Evolutionary conservation across 2,113 vertebrate genomes (phyloP).

Genomic region (Sander lucioperca): DNA sequence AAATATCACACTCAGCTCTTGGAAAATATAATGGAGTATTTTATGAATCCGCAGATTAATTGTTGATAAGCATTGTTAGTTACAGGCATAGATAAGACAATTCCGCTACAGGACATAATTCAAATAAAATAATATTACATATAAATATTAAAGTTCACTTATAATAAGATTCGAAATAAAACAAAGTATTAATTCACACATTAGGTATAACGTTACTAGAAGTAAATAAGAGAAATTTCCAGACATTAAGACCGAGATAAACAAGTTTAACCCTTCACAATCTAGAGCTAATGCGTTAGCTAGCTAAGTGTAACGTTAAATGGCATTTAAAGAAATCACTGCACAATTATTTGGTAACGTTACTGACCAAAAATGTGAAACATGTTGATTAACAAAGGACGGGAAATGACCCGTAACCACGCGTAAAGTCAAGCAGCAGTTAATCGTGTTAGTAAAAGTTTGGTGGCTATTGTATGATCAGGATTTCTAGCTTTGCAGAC

Average conservation of each 20-base stretch:
- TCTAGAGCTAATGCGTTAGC: neutral
- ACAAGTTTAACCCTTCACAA: neutral
- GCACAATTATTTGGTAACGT: neutral
- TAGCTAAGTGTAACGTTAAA: neutral
- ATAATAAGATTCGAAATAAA: neutral
- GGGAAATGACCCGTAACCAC: slow-evolving; percentile 1
- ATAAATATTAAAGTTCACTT: neutral
- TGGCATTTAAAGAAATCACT: neutral
- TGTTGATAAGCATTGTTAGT: neutral
- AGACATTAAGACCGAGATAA: neutral
- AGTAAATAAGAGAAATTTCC: neutral
- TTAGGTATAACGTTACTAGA: neutral
- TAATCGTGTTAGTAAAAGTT: slow-evolving; percentile 17
- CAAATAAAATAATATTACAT: neutral
- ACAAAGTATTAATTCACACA: neutral
- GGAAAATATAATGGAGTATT: neutral
- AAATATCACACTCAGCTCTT: neutral
- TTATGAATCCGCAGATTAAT: neutral
- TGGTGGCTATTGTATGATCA: slow-evolving; percentile 23
- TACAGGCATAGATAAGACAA: neutral
- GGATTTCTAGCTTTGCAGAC: neutral
- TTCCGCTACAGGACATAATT: neutral
- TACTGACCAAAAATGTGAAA: neutral
- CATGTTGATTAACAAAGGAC: neutral
- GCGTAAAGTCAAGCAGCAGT: slow-evolving; percentile 1